Percentiles rank a stretch among this genome's conserved stretches.
phyloP scores from a whole-genome alignment of 2,797 vertebrate genomes.

The Toxotes lorentzi region DNA sequence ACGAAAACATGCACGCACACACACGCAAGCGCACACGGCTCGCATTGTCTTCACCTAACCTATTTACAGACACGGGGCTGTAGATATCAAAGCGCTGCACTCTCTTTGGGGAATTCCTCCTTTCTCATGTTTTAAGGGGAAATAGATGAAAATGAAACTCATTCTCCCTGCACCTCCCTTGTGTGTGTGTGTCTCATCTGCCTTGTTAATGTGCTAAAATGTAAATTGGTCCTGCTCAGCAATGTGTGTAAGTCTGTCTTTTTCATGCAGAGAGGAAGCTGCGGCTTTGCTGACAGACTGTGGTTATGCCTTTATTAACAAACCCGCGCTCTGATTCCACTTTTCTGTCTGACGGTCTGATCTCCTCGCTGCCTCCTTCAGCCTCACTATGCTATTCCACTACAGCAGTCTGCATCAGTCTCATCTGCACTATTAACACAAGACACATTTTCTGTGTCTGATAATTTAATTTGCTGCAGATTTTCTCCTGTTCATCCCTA shows the following conservation, averaged over 20 bases:
- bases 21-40: background rate
- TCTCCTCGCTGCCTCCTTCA: conserved; percentile 33
- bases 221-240: conserved; percentile 74
- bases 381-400: conserved; percentile 11
- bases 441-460: conserved; percentile 17
- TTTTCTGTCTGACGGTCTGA: conserved; percentile 44
- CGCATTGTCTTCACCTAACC: conserved; percentile 65
- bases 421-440: conserved; percentile 9
- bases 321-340: conserved; percentile 52
- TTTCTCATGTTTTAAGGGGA: conserved; percentile 78
- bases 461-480: background rate
- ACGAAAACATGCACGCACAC: conserved; percentile 29
- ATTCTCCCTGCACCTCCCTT: conserved; percentile 65
- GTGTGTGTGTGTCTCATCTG: conserved; percentile 46
- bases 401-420: conserved; percentile 9
- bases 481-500: background rate
- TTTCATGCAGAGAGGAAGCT: conserved; percentile 52
- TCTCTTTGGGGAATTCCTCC: conserved; percentile 78
- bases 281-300: conserved; percentile 60
- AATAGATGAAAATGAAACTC: conserved; percentile 76
- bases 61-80: conserved; percentile 78
- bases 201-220: conserved; percentile 80
- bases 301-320: conserved; percentile 67
- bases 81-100: conserved; percentile 75
- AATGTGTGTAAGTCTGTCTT: conserved; percentile 56